These are phyloP conservation scores for Ips typographus DNA, from an alignment of 1,140 invertebrate genomes.

Conservation along the genomic window DNA sequence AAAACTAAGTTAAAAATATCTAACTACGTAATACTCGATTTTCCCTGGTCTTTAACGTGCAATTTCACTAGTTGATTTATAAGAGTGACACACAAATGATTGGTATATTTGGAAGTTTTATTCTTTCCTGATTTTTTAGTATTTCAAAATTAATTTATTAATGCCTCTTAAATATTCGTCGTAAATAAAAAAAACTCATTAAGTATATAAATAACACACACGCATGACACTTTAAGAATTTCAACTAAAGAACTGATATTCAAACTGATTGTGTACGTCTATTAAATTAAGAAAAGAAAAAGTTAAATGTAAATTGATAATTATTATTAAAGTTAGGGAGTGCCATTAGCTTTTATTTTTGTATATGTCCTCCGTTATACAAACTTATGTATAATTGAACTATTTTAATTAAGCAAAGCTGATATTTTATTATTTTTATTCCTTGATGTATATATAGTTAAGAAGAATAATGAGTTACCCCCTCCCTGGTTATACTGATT, in stretches of 20 bases:
- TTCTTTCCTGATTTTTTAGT: no score
- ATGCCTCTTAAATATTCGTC: no score
- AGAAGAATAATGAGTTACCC: conserved; percentile 25
- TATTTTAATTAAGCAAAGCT: conserved; percentile 10
- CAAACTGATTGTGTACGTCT: no score
- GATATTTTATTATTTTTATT: conserved; percentile 2
- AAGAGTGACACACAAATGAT: no score
- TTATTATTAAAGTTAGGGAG: conserved; percentile 15
- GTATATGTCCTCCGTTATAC: neutral
- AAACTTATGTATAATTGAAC: neutral
- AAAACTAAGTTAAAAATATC: no score
- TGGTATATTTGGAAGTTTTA: no score
- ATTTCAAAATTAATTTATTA: no score
- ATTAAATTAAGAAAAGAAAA: neutral
- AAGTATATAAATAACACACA: neutral
- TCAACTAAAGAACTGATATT: conserved; percentile 22
- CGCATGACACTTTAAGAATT: conserved; percentile 15
- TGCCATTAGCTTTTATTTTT: conserved; percentile 33
- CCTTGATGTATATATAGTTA: conserved; percentile 9
- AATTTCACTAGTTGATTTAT: no score
- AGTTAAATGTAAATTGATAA: conserved; percentile 1
- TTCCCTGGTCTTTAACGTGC: no score
- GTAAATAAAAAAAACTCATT: neutral
- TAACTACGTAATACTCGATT: no score
- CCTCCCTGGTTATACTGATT: conserved; percentile 12